Evolutionary conservation across 2,797 vertebrate species (phyloP), one percentile per base, ranked within the genome.

Genomic region (Chaenodraco wilsoni): DNA sequence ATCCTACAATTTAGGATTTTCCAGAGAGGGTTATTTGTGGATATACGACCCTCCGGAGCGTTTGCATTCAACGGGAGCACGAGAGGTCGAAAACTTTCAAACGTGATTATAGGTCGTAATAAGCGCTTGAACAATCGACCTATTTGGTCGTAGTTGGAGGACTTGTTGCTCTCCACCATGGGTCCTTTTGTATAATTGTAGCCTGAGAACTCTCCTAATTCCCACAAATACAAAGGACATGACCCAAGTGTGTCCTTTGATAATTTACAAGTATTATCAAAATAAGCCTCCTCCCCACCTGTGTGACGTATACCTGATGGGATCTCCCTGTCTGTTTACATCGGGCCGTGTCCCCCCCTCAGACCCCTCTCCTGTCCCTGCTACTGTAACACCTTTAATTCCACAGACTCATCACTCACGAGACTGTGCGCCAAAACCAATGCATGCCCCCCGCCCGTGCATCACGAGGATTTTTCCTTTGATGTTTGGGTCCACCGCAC

Each of bases 401-500:
- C 37, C 50, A 5, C 23, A 0, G 19, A 9, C 3, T 12, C n/a
- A 23, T 46, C 6, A 27, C 16, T 67, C 50, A 33, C 43, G 23
- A 27, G 59, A 9, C 3, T 43, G 45, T 43, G 50, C 33, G 48
- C 17, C n/a, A 61, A 40, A 51, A 54, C 1, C 8, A 45, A 51
- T 9, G 49, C 60, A n/a, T 19, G 58, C 52, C 33, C 72, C 61
- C 69, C 52, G n/a, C 37, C 41, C 8, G n/a, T 31, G 69, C 79
- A 40, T 79, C 74, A 81, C 63, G 51, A 51, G 68, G 50, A 46
- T 66, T 54, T 46, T n/a, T 19, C 27, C 50, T 83, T 63, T 83
- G 75, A 88, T 83, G 73, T 80, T 56, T 33, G 55, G 72, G 67
- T 79, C 60, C 74, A 45, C 51, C 10, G 52, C 81, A 72, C 69